Conservation (phyloP, 2,113 vertebrate genomes). For the Hiodon tergisus region DNA sequence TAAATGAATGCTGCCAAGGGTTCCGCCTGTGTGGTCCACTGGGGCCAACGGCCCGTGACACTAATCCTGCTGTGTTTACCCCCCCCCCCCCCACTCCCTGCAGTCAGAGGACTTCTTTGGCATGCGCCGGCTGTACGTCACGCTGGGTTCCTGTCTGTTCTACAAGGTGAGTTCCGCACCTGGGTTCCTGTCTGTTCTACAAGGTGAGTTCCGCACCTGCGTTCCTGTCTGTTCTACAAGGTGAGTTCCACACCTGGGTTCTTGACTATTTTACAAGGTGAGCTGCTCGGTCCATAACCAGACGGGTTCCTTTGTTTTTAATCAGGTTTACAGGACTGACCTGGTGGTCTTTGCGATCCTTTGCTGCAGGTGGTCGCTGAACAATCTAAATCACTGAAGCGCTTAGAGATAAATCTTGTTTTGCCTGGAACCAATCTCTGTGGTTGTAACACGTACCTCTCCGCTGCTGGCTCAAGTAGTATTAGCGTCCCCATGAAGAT, state of each 20-base stretch:
- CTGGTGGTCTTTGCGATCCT: background rate
- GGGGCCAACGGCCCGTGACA: conserved; percentile 8
- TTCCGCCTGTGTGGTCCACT: background rate
- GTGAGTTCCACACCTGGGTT: conserved; percentile 49
- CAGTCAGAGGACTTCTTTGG: conserved; percentile 91
- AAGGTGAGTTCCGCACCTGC: conserved; percentile 66
- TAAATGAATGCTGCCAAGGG: background rate
- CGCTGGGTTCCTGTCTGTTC: conserved; percentile 72
- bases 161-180: conserved; percentile 74
- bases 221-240: conserved; percentile 65
- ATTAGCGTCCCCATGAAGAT: background rate
- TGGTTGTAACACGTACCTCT: too few species aligned
- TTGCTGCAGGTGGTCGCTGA: background rate
- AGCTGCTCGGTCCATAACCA: too few species aligned
- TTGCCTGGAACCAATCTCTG: background rate
- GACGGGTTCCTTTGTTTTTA: too few species aligned
- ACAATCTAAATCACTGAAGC: background rate
- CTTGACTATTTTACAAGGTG: background rate
- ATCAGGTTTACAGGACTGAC: background rate
- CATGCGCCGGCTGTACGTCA: conserved; percentile 83
- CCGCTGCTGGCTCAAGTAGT: background rate
- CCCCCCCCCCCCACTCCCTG: conserved; percentile 20
- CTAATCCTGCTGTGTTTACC: conserved; percentile 14
- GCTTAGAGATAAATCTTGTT: background rate
- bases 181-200: conserved; percentile 46